Evolutionary conservation across 2,113 vertebrate genomes (phyloP).

Genomic region (Salvator merianae): DNA sequence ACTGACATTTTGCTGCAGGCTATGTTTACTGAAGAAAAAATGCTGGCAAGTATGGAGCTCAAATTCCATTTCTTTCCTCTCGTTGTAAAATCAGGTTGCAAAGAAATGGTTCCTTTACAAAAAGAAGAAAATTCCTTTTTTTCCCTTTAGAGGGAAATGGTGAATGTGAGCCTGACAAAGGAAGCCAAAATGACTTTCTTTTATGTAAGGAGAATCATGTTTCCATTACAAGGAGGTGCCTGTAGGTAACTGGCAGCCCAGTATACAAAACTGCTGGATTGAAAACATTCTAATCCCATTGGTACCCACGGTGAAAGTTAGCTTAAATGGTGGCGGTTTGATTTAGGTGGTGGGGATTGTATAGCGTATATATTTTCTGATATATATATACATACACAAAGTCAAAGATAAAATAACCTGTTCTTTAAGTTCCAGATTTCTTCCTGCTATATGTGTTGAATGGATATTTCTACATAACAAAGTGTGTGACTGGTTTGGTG

Average conservation of each 20-base stretch:
- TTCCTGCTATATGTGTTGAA: neutral
- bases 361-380: neutral
- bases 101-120: slow-evolving; percentile 9
- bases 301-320: neutral
- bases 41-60: neutral
- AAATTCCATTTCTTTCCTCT: neutral
- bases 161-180: neutral
- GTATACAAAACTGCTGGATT: neutral
- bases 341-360: neutral
- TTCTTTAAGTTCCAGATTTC: neutral
- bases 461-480: neutral
- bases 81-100: neutral
- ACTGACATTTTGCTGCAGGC: slow-evolving; percentile 18
- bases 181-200: neutral
- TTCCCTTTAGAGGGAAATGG: neutral
- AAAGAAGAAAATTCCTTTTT: neutral
- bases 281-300: slow-evolving; percentile 1
- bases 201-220: neutral
- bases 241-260: neutral
- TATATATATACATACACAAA: neutral
- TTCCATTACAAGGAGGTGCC: neutral
- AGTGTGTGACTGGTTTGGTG: neutral
- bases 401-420: neutral
- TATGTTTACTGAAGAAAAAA: neutral
- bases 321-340: neutral